Conservation (phyloP, 2,113 vertebrate genomes). For the Nothocercus nigrocapillus region DNA sequence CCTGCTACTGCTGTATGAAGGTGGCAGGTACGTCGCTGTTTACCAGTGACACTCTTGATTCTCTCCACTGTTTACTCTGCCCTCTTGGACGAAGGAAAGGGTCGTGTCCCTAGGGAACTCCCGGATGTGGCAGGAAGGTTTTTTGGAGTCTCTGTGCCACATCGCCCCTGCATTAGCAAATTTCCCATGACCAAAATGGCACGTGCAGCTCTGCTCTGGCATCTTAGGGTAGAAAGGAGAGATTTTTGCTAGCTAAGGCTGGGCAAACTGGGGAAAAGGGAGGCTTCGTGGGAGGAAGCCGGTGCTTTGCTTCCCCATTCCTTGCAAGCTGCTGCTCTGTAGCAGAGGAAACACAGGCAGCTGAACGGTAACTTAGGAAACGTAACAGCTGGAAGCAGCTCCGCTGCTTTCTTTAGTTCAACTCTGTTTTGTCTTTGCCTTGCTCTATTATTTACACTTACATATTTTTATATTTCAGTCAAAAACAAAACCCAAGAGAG, state of each 20-base stretch:
- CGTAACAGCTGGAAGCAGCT: neutral
- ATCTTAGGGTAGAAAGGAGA: neutral
- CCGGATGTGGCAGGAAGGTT: neutral
- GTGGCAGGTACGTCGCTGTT: neutral
- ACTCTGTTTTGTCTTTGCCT: neutral
- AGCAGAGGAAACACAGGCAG: neutral
- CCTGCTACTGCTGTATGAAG: slow-evolving; percentile 1
- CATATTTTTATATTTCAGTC: slow-evolving; percentile 72
- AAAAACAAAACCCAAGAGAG: slow-evolving; percentile 87
- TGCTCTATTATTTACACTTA: neutral
- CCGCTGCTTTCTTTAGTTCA: neutral
- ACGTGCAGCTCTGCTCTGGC: neutral
- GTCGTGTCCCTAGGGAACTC: neutral
- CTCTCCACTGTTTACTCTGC: neutral
- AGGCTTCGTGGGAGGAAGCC: neutral
- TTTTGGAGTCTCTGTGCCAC: neutral
- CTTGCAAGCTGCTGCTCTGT: neutral
- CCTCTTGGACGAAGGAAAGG: neutral
- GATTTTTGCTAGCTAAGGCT: neutral
- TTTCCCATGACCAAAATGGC: neutral
- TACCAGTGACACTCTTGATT: neutral
- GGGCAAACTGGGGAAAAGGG: neutral
- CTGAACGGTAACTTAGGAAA: too few species aligned
- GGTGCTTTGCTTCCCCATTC: neutral
- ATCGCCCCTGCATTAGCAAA: neutral